A percentile compares a stretch with the other conserved stretches of the same genome.
These are phyloP conservation scores for Clarias gariepinus DNA, from an alignment of 2,113 vertebrate genomes.

Conservation along the genomic window DNA sequence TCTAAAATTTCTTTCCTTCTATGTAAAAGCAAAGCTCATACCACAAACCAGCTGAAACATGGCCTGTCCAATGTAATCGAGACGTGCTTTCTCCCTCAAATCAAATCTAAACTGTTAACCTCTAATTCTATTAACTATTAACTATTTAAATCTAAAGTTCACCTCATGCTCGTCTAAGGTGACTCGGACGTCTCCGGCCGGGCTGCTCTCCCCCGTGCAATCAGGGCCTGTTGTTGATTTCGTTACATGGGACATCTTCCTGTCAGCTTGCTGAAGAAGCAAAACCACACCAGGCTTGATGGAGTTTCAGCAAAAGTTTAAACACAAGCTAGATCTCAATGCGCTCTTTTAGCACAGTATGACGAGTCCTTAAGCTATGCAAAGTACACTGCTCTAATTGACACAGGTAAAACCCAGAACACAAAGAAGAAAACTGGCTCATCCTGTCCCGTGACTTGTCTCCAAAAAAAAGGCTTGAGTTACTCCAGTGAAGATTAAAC, in stretches of 20 bases:
- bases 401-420: constrained; percentile 21
- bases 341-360: neutral
- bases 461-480: neutral
- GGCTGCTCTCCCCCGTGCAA: constrained; percentile 56
- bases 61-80: neutral
- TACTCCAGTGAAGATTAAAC: neutral
- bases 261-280: neutral
- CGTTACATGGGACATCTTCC: constrained; percentile 24
- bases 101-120: constrained; percentile 49
- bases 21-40: neutral
- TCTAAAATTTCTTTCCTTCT: neutral
- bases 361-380: constrained; percentile 14
- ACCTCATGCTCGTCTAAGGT: constrained; percentile 66
- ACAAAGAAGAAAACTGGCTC: constrained; percentile 60
- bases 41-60: neutral
- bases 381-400: neutral
- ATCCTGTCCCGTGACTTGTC: constrained; percentile 44
- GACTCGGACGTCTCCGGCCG: constrained; percentile 52
- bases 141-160: neutral
- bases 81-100: neutral
- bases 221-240: constrained; percentile 56
- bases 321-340: neutral
- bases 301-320: neutral
- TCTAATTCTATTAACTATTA: constrained; percentile 28
- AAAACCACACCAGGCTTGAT: neutral